Evolutionary conservation across 2,113 vertebrate species (phyloP).

Genomic region (Xerus inauris): DNA sequence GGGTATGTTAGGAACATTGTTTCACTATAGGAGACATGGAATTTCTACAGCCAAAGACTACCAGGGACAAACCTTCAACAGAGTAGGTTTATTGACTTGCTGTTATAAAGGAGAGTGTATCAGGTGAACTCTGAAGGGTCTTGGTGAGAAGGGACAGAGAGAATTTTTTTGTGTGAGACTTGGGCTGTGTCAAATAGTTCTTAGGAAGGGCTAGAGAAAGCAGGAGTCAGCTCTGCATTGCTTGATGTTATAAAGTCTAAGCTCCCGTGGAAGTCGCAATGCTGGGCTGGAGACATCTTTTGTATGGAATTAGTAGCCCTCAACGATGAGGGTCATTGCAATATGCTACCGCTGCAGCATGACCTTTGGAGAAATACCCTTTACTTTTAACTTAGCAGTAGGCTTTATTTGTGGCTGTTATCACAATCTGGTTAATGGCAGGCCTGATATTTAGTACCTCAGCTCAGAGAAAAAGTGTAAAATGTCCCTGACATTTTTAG

Average conservation of each 20-base stretch:
- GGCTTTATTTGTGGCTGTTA: constrained; percentile 67
- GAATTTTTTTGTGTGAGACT: not conserved
- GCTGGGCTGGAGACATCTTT: not conserved
- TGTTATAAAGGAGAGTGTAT: too few relatives aligned
- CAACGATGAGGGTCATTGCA: constrained; percentile 11
- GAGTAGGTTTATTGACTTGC: not conserved
- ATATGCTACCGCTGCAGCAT: not conserved
- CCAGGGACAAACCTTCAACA: not conserved
- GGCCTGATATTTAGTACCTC: constrained; percentile 72
- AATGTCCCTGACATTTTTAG: constrained; percentile 73
- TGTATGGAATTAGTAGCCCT: constrained; percentile 18
- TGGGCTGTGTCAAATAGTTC: not conserved
- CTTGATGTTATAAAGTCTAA: not conserved
- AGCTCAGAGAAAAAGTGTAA: constrained; percentile 63
- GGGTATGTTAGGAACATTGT: not conserved
- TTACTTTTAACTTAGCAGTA: constrained; percentile 45
- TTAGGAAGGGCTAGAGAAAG: not conserved
- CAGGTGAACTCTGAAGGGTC: not conserved
- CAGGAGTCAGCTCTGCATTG: not conserved
- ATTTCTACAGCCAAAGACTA: not conserved
- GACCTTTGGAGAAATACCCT: constrained; percentile 74
- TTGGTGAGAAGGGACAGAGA: not conserved
- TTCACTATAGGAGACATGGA: not conserved
- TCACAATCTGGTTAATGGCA: constrained; percentile 68
- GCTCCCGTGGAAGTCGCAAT: not conserved